Percentiles rank a stretch among this genome's conserved stretches.
Evolutionary conservation across 1,140 invertebrate species (phyloP).

Genomic region (Oppia nitens): DNA sequence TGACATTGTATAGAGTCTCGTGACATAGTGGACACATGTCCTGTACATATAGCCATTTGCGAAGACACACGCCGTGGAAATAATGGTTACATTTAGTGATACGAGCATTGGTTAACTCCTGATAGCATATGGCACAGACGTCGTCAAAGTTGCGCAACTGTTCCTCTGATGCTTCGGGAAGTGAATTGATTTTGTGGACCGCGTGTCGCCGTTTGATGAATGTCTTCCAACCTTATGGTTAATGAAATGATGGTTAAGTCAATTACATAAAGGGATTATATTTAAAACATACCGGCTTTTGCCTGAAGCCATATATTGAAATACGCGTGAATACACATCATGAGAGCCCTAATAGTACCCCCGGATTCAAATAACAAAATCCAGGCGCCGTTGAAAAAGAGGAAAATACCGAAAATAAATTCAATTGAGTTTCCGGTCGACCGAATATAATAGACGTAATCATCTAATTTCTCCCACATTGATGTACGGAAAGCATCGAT

Average conservation of each 20-base stretch:
- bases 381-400: constrained; percentile 87
- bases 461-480: constrained; percentile 85
- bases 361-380: constrained; percentile 79
- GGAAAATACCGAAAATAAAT: constrained; percentile 82
- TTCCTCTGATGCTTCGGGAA: constrained; percentile 59
- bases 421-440: constrained; percentile 61
- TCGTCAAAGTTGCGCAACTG: constrained; percentile 62
- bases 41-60: constrained; percentile 87
- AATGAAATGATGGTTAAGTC: constrained; percentile 3
- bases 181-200: constrained; percentile 75
- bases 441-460: constrained; percentile 81
- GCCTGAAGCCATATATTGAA: constrained; percentile 94
- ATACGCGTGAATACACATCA: constrained; percentile 91
- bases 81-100: constrained; percentile 84
- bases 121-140: constrained; percentile 91
- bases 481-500: constrained; percentile 67
- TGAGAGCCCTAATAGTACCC: constrained; percentile 65
- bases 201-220: constrained; percentile 82
- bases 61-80: constrained; percentile 81
- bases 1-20: constrained; percentile 37
- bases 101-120: constrained; percentile 74
- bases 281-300: constrained; percentile 37
- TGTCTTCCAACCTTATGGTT: constrained; percentile 56
- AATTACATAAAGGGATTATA: not conserved
- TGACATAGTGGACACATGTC: constrained; percentile 38